These are phyloP conservation scores for Ophion slaviceki DNA, from an alignment of 2,888 invertebrate species.

Conservation along the genomic window DNA sequence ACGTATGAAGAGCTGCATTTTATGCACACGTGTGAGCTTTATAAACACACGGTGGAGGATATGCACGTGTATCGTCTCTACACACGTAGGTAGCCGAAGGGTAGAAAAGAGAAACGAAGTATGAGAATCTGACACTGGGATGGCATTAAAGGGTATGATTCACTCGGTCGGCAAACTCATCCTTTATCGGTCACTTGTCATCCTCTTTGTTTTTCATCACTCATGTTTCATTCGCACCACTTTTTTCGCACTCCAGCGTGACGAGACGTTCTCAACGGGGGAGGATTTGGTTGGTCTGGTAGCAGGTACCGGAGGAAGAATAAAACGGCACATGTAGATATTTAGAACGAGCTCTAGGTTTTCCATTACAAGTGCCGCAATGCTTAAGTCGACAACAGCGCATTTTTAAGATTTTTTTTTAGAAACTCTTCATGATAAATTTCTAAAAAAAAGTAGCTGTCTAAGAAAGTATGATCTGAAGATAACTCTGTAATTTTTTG, in stretches of 20 bases:
- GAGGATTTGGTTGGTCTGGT: neutral
- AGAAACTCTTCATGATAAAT: too few relatives aligned
- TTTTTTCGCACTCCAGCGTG: neutral
- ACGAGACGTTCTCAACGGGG: neutral
- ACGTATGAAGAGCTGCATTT: constrained; percentile 21
- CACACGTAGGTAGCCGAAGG: constrained; percentile 1
- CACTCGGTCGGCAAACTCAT: constrained; percentile 2
- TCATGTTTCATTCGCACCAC: neutral
- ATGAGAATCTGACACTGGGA: constrained; percentile 43
- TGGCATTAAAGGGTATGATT: constrained; percentile 37
- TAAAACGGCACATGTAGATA: constrained; percentile 14
- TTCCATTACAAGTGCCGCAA: neutral
- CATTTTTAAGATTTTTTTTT: too few relatives aligned
- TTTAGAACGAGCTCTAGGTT: neutral
- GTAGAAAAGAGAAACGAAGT: constrained; percentile 28
- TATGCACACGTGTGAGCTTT: constrained; percentile 17
- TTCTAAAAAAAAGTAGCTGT: too few relatives aligned
- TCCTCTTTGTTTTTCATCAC: constrained; percentile 5
- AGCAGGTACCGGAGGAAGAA: neutral
- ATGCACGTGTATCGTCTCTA: neutral
- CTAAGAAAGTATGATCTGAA: too few relatives aligned
- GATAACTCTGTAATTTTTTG: too few relatives aligned
- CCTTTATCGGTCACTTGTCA: constrained; percentile 7
- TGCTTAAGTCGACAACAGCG: too few relatives aligned
- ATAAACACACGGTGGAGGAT: constrained; percentile 5